Conservation (phyloP, 1,140 invertebrate species). For the Panagrolaimus sp. region DNA sequence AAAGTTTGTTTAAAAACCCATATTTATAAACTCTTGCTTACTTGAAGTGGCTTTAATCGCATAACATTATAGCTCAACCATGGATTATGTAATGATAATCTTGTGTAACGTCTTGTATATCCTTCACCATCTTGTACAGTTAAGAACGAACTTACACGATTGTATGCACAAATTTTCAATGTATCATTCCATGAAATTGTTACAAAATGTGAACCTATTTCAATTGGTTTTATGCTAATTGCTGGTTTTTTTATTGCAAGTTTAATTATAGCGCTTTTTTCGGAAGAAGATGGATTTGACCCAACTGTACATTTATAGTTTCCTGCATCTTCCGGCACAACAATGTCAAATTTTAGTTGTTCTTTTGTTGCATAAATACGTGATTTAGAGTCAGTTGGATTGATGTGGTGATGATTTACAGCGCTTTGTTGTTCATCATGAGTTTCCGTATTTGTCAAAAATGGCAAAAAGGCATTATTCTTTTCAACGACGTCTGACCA, state of each 20-base stretch:
- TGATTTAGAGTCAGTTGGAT: not conserved
- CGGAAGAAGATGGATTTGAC: not conserved
- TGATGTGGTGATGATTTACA: not conserved
- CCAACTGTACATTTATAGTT: not conserved
- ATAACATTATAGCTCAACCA: conserved; percentile 53
- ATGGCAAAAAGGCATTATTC: conserved; percentile 3
- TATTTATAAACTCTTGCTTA: conserved; percentile 1
- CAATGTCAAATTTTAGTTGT: conserved; percentile 17
- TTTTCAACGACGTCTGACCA: not conserved
- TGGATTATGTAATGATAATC: conserved; percentile 46
- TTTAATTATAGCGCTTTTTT: not conserved
- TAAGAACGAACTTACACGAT: conserved; percentile 22
- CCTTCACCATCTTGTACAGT: conserved; percentile 30
- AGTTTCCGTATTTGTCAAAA: not conserved
- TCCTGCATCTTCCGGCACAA: not conserved
- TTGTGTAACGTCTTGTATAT: conserved; percentile 34
- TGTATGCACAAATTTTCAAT: conserved; percentile 7
- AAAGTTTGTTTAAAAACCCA: not conserved
- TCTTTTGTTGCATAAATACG: conserved; percentile 18
- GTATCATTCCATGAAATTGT: conserved; percentile 43
- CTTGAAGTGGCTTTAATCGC: conserved; percentile 35
- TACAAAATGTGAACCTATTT: conserved; percentile 50
- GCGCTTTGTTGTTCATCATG: not conserved
- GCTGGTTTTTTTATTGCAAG: not conserved
- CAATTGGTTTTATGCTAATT: conserved; percentile 25